Evolutionary conservation across 2,113 vertebrate genomes (phyloP).

Genomic region (Sebastes fasciatus): DNA sequence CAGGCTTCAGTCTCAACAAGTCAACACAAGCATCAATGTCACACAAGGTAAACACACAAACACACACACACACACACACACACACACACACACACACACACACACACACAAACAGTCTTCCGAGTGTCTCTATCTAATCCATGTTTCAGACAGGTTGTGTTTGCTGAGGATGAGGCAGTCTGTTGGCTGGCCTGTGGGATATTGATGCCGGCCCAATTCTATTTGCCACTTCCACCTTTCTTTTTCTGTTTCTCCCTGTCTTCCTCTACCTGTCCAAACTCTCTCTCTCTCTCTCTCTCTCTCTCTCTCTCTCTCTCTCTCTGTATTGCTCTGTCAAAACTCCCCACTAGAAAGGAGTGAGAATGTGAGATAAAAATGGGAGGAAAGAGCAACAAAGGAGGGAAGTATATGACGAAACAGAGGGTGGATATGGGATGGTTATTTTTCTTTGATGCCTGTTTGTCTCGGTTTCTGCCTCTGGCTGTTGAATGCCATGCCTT

Average conservation of each 20-base stretch:
- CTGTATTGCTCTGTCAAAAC: background rate
- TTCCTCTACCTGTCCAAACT: background rate
- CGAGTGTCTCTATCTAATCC: conserved; percentile 30
- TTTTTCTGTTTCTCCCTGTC: conserved; percentile 4
- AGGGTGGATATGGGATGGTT: background rate
- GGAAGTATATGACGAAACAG: background rate
- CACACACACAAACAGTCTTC: background rate
- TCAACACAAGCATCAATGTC: conserved; percentile 21
- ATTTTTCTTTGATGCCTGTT: background rate
- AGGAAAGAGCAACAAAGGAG: background rate
- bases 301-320: too few relatives aligned
- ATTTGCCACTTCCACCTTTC: conserved; percentile 2
- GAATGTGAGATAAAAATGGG: background rate
- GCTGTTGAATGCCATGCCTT: background rate
- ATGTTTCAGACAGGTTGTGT: conserved; percentile 39
- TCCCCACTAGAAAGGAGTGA: background rate
- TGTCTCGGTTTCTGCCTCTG: background rate
- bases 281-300: too few relatives aligned
- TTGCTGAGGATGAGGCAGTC: conserved; percentile 34
- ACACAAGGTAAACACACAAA: background rate
- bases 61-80: conserved; percentile 12
- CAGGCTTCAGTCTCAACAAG: background rate
- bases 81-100: background rate
- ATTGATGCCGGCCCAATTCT: conserved; percentile 10
- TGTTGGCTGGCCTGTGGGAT: conserved; percentile 23